A percentile compares a stretch with the other conserved stretches of the same genome.
Evolutionary conservation across 2,113 vertebrate species (phyloP).

Genomic region (Perca fluviatilis): DNA sequence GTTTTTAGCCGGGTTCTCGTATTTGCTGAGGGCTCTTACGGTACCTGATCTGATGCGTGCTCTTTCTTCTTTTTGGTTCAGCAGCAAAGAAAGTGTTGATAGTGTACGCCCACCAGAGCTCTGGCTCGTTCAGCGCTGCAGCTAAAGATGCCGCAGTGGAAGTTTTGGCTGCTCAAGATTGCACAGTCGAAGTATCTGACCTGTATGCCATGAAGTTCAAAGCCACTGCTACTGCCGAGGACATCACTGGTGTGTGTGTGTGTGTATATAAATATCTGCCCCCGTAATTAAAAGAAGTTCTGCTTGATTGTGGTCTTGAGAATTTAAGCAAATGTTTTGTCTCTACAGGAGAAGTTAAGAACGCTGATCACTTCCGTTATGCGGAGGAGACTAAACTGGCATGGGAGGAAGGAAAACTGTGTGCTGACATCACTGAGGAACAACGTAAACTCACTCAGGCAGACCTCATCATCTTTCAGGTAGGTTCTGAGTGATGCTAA

Average conservation of each 20-base stretch:
- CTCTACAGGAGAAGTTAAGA: slow-evolving; percentile 74
- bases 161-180: slow-evolving; percentile 77
- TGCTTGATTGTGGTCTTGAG: neutral
- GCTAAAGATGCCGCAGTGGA: slow-evolving; percentile 83
- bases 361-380: slow-evolving; percentile 82
- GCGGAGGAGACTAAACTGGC: slow-evolving; percentile 74
- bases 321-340: neutral
- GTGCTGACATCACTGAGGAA: slow-evolving; percentile 82
- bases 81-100: slow-evolving; percentile 80
- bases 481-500: slow-evolving; percentile 29
- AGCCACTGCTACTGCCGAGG: slow-evolving; percentile 81
- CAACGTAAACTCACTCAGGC: slow-evolving; percentile 85
- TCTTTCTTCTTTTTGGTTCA: neutral
- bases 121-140: slow-evolving; percentile 86
- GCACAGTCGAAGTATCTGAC: slow-evolving; percentile 84
- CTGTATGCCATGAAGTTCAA: slow-evolving; percentile 88
- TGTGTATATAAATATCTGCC: neutral
- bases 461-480: slow-evolving; percentile 89
- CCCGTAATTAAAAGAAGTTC: neutral
- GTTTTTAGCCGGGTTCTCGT: neutral
- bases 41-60: too few species aligned
- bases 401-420: slow-evolving; percentile 83
- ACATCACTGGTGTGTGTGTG: slow-evolving; percentile 78
- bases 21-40: neutral
- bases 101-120: slow-evolving; percentile 85